phyloP scores from a whole-genome alignment of 2,888 invertebrate species.

The Sylvicola cinctus region DNA sequence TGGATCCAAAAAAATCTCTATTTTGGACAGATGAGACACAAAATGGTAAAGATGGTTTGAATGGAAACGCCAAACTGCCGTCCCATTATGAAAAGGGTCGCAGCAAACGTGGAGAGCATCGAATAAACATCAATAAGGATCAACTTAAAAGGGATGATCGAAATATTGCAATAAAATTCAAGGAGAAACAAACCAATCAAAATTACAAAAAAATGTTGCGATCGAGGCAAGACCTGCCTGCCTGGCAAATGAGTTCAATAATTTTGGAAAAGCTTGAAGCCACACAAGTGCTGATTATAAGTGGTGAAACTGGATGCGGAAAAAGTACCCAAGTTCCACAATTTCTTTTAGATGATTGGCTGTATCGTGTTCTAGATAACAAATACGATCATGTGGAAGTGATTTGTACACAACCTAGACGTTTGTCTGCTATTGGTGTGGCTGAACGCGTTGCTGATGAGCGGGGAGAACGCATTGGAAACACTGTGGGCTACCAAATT shows the following conservation, averaged over 20 bases:
- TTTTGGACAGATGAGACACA: slow-evolving; percentile 35
- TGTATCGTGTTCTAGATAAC: slow-evolving; percentile 23
- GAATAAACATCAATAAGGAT: slow-evolving; percentile 13
- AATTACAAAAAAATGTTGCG: slow-evolving; percentile 46
- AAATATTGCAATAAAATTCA: slow-evolving; percentile 37
- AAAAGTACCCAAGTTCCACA: slow-evolving; percentile 86
- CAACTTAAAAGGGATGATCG: slow-evolving; percentile 38
- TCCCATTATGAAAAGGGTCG: slow-evolving; percentile 42
- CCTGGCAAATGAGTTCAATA: slow-evolving; percentile 46
- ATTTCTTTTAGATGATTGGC: slow-evolving; percentile 75
- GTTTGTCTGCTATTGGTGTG: slow-evolving; percentile 80
- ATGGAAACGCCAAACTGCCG: slow-evolving; percentile 21
- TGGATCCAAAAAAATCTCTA: slow-evolving; percentile 31
- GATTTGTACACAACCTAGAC: slow-evolving; percentile 78
- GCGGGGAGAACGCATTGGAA: slow-evolving; percentile 41
- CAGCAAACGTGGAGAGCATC: neutral
- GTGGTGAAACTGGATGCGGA: slow-evolving; percentile 70
- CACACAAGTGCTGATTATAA: slow-evolving; percentile 46
- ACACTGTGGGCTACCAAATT: slow-evolving; percentile 43
- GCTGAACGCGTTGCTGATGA: slow-evolving; percentile 83
- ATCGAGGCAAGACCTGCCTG: slow-evolving; percentile 42
- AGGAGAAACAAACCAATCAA: slow-evolving; percentile 34
- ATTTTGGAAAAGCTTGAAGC: slow-evolving; percentile 42
- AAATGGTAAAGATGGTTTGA: slow-evolving; percentile 15
- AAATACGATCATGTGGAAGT: slow-evolving; percentile 49